Evolutionary conservation across 2,797 vertebrate species (phyloP), one percentile per base, ranked within the genome.

Genomic region (Mallotus villosus): DNA sequence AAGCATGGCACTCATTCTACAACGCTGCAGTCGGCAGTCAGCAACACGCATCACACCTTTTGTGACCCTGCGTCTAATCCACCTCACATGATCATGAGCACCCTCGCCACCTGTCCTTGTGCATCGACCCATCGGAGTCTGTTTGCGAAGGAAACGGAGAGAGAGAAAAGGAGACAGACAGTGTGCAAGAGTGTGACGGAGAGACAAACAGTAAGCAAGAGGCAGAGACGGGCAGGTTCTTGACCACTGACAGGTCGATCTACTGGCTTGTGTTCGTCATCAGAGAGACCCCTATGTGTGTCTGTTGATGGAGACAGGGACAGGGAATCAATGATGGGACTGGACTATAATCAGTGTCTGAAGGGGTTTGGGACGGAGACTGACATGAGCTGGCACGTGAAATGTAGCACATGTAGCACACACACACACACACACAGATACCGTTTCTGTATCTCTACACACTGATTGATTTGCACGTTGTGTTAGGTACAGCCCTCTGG

Each of bases 271-370:
- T 60, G 74, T 58, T 70, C 67, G 67, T 66, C 73, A 73, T 46
- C 60, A 64, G 41, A 53, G 14, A 60, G 32, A 62, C 12, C 57
- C 67, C 51, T 29, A 73, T 62, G 61, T 61, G 64, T 73, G 51
- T 22, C 41, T 37, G 62, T 63, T 63, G 62, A 63, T 63, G 61
- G 62, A 32, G 32, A 63, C 25, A 11, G 34, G 24, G 68, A 41
- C 17, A n/a, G 67, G 55, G 60, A 74, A 72, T 80, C 72, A 53
- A 76, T 73, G 61, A 63, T 32, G 16, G 71, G 51, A 76, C 64
- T 78, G 66, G 72, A 71, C 68, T 67, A 41, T 74, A 80, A 81
- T 78, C 67, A 78, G 73, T 60, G 62, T 41, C 63, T 67, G 62
- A n/a, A 37, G 34, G 34, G 62, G 62, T 5, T 46, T 46, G 41